These are phyloP conservation scores for Hypotaenidia okinawae DNA, from an alignment of 2,797 vertebrate species.

Conservation along the genomic window DNA sequence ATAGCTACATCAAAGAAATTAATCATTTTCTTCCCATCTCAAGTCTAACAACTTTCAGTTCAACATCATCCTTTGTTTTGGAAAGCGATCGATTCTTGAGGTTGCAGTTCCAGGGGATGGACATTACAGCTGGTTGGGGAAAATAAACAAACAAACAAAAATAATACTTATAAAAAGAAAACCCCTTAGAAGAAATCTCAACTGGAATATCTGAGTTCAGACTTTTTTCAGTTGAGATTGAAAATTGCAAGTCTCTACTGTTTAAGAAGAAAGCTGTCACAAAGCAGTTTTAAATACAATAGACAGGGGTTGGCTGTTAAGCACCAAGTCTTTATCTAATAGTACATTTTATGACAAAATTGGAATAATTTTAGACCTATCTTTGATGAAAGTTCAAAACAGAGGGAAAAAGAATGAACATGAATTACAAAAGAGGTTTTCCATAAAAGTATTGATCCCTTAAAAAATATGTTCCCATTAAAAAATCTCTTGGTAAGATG, in stretches of 20 bases:
- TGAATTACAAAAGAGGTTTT: neutral
- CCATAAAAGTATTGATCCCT: neutral
- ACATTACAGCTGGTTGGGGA: neutral
- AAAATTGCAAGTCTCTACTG: neutral
- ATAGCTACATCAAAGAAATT: neutral
- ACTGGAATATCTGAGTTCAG: neutral
- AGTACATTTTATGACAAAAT: neutral
- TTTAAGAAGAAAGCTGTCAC: neutral
- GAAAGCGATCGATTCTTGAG: neutral
- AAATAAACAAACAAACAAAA: no score
- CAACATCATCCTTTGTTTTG: neutral
- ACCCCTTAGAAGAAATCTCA: neutral
- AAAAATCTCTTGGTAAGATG: neutral
- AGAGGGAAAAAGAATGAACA: neutral
- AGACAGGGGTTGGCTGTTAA: rapidly evolving
- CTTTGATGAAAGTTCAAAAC: neutral
- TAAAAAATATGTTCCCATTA: neutral
- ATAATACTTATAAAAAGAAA: neutral
- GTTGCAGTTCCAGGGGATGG: neutral
- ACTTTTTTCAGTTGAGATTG: neutral
- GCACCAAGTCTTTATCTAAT: neutral
- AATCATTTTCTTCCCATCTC: neutral
- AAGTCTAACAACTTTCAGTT: neutral
- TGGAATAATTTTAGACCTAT: neutral
- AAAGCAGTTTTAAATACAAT: neutral